Evolutionary conservation across 2,888 invertebrate genomes (phyloP).

Genomic region (Dryomyza anilis): DNA sequence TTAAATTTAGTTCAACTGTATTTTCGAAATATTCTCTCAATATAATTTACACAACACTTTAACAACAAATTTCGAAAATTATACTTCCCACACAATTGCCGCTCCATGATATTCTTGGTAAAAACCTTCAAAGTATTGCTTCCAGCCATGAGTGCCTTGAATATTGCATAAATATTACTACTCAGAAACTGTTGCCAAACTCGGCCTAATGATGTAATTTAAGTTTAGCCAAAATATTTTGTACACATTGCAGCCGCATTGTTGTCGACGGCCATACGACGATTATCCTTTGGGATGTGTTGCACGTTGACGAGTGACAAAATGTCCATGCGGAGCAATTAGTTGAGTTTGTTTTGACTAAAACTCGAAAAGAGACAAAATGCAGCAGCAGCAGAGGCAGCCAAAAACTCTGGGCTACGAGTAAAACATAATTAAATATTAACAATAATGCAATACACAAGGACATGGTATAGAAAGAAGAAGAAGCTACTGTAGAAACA

Average conservation of each 20-base stretch:
- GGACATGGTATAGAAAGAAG: constrained; percentile 9
- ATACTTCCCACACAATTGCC: too few species aligned
- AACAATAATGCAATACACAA: constrained; percentile 24
- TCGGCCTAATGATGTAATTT: background rate
- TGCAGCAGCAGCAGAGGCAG: constrained; percentile 30
- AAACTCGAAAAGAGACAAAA: too few species aligned
- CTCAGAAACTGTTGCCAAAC: background rate
- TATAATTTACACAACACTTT: too few species aligned
- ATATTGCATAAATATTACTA: too few species aligned
- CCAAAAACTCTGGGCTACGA: constrained; percentile 19
- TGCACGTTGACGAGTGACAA: background rate
- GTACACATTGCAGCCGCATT: background rate
- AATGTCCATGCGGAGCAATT: constrained; percentile 22
- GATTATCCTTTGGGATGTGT: background rate
- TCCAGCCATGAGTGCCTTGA: too few species aligned
- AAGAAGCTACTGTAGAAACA: too few species aligned
- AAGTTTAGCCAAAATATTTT: background rate
- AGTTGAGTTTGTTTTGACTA: constrained; percentile 24
- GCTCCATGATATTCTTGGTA: too few species aligned
- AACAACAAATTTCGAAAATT: too few species aligned
- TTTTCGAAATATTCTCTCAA: too few species aligned
- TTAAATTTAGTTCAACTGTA: too few species aligned
- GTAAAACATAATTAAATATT: constrained; percentile 17
- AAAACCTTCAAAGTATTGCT: too few species aligned
- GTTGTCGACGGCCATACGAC: background rate